phyloP scores from a whole-genome alignment of 37 sponge, comb jelly and placozoan genomes.

The Ianthella basta region DNA sequence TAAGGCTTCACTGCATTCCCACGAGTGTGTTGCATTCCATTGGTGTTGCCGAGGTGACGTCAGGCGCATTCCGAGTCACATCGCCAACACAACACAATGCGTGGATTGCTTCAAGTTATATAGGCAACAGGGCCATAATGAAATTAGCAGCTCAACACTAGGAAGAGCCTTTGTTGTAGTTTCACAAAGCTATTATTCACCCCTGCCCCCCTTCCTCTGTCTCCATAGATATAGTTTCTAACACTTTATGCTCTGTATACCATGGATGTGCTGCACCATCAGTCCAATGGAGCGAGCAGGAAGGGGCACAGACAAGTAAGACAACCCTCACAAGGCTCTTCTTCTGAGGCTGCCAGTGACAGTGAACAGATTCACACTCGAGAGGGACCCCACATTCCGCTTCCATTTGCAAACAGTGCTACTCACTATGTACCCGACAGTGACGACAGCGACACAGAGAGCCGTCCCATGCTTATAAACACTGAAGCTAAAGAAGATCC shows the following conservation, averaged over 20 bases:
- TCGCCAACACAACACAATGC: too few species aligned
- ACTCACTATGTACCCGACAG: constrained; percentile 1
- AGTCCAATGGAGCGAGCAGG: neutral
- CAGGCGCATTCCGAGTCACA: too few species aligned
- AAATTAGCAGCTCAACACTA: too few species aligned
- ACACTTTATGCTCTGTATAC: too few species aligned
- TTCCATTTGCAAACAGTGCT: constrained; percentile 16
- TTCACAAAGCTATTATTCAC: too few species aligned
- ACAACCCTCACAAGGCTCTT: neutral
- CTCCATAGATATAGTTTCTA: too few species aligned
- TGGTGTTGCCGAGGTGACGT: constrained; percentile 15
- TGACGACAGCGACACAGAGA: constrained; percentile 9
- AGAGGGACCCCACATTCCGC: neutral
- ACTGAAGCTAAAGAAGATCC: constrained; percentile 7
- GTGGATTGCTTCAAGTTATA: too few species aligned
- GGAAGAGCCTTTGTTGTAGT: too few species aligned
- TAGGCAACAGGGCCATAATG: too few species aligned
- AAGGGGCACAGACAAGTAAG: neutral
- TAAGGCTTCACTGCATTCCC: constrained; percentile 29
- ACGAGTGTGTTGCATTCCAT: constrained; percentile 28
- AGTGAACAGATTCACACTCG: neutral
- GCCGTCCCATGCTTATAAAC: neutral
- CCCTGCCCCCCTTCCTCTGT: too few species aligned
- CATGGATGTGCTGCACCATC: neutral
- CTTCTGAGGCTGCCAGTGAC: neutral